Evolutionary conservation across 2,113 vertebrate species (phyloP).

Genomic region (Carassius gibelio): DNA sequence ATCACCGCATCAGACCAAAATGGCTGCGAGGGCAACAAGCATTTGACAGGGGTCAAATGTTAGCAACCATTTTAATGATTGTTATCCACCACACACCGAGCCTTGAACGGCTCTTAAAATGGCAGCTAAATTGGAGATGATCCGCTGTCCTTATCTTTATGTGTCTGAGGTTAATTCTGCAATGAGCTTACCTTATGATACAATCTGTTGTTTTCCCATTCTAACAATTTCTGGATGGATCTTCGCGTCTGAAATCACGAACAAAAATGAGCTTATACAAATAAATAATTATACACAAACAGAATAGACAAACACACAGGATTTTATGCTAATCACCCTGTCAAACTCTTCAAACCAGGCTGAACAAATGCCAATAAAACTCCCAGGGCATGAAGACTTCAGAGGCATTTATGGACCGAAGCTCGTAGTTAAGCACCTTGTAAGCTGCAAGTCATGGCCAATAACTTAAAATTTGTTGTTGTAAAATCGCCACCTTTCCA

Average conservation of each 20-base stretch:
- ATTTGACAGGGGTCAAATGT: slow-evolving; percentile 56
- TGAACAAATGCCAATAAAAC: slow-evolving; percentile 68
- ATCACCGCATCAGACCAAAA: slow-evolving; percentile 62
- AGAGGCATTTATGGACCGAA: slow-evolving; percentile 72
- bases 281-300: not conserved
- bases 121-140: slow-evolving; percentile 36
- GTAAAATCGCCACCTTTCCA: slow-evolving; percentile 63
- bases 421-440: slow-evolving; percentile 70
- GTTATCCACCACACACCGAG: slow-evolving; percentile 58
- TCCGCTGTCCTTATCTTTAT: not conserved
- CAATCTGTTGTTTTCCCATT: slow-evolving; percentile 98
- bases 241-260: slow-evolving; percentile 86
- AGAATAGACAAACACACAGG: slow-evolving; percentile 54
- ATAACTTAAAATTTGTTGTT: slow-evolving; percentile 53
- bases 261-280: not conserved
- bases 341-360: slow-evolving; percentile 46
- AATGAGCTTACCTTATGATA: slow-evolving; percentile 91
- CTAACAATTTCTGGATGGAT: slow-evolving; percentile 97
- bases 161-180: not conserved
- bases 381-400: slow-evolving; percentile 47
- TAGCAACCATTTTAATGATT: slow-evolving; percentile 62
- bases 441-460: slow-evolving; percentile 73
- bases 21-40: slow-evolving; percentile 57
- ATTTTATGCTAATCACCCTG: slow-evolving; percentile 40
- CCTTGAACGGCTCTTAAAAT: slow-evolving; percentile 50